Conservation (phyloP, 2,888 invertebrate genomes). For the Mythimna lalbum region DNA sequence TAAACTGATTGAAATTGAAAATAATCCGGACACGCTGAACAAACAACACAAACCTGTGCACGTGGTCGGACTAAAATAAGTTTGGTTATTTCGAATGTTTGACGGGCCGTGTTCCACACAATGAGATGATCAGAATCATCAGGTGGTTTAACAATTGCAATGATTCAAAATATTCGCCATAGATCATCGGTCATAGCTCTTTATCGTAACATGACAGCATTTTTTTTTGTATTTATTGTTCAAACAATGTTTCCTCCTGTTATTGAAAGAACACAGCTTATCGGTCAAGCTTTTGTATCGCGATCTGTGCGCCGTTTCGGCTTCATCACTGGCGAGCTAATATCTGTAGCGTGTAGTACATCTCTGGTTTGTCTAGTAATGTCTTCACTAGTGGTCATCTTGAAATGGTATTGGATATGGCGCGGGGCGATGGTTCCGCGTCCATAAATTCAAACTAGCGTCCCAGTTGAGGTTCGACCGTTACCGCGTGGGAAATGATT, state of each 20-base stretch:
- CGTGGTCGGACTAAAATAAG: conserved; percentile 67
- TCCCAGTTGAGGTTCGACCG: conserved; percentile 85
- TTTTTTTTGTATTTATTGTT: conserved; percentile 79
- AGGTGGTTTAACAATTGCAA: conserved; percentile 55
- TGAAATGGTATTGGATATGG: conserved; percentile 79
- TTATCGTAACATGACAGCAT: conserved; percentile 79
- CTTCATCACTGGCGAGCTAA: conserved; percentile 69
- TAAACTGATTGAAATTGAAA: conserved; percentile 49
- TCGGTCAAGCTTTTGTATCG: conserved; percentile 89
- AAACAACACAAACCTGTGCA: conserved; percentile 41
- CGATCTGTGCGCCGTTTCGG: conserved; percentile 82
- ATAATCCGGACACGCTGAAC: conserved; percentile 28
- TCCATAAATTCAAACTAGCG: conserved; percentile 86
- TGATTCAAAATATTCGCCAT: conserved; percentile 69
- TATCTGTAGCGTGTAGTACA: conserved; percentile 77
- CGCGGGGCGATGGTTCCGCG: conserved; percentile 78
- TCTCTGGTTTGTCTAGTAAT: conserved; percentile 75
- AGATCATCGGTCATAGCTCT: conserved; percentile 72
- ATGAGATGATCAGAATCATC: conserved; percentile 62
- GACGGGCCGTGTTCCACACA: conserved; percentile 62
- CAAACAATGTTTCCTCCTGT: conserved; percentile 88
- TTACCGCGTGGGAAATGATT: conserved; percentile 90
- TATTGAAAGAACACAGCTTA: conserved; percentile 87
- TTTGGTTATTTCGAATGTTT: conserved; percentile 67
- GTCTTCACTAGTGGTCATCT: conserved; percentile 71